A percentile compares a stretch with the other conserved stretches of the same genome.
These are phyloP conservation scores for Leiothrix lutea DNA, from an alignment of 2,113 vertebrate species.

Conservation along the genomic window DNA sequence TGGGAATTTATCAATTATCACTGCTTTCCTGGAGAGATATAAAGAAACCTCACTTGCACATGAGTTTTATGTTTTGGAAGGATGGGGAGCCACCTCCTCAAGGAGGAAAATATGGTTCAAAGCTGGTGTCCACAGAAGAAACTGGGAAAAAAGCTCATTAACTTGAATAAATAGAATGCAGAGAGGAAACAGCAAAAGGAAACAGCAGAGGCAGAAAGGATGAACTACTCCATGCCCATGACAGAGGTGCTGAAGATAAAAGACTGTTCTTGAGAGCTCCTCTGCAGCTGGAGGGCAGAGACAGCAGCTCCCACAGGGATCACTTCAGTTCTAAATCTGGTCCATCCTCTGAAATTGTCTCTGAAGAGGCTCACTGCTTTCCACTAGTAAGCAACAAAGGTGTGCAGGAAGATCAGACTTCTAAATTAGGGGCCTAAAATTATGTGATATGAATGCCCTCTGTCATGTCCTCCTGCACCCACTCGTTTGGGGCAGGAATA, in stretches of 20 bases:
- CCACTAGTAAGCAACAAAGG: not conserved
- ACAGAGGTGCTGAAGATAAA: not conserved
- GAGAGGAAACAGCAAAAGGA: not conserved
- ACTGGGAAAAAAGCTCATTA: not conserved
- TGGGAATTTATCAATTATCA: not conserved
- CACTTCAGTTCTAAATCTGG: not conserved
- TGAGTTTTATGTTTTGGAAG: not conserved
- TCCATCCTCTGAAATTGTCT: not conserved
- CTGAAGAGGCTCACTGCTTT: not conserved
- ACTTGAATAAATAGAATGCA: not conserved
- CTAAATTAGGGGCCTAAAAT: not conserved
- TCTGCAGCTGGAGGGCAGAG: not conserved
- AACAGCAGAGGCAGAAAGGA: not conserved
- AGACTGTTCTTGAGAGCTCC: not conserved
- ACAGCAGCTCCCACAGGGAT: not conserved
- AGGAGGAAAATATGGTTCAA: not conserved
- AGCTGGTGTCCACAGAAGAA: not conserved
- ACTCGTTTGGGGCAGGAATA: constrained; percentile 30
- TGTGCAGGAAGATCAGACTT: not conserved
- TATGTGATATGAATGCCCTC: not conserved
- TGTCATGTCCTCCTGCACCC: not conserved
- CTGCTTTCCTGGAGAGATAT: not conserved
- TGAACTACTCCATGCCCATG: not conserved
- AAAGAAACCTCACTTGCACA: not conserved
- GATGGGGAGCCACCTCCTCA: not conserved